A percentile compares a stretch with the other conserved stretches of the same genome.
phyloP scores from a whole-genome alignment of 2,113 vertebrate genomes.

The Morone chrysops region DNA sequence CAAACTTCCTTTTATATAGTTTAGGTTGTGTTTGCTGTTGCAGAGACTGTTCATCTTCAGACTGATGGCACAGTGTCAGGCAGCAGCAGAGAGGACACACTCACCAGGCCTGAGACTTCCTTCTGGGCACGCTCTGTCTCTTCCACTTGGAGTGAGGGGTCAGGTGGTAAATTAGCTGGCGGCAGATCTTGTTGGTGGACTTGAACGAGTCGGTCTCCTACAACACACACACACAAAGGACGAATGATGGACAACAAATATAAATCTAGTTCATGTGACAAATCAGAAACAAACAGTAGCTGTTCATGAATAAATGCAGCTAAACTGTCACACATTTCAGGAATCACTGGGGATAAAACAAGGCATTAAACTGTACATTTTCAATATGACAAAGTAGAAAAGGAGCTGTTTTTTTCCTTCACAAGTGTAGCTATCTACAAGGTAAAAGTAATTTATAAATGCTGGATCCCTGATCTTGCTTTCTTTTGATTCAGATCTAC shows the following conservation, averaged over 20 bases:
- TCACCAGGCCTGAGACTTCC: conserved; percentile 90
- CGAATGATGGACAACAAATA: not conserved
- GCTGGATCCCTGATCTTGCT: not conserved
- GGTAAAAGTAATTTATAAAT: not conserved
- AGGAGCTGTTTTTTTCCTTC: not conserved
- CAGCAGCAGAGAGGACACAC: conserved; percentile 54
- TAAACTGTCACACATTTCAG: not conserved
- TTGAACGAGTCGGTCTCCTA: conserved; percentile 89
- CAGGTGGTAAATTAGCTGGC: conserved; percentile 92
- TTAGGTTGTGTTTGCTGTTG: conserved; percentile 25
- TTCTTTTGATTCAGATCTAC: not conserved
- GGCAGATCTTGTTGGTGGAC: conserved; percentile 91
- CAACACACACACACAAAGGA: conserved; percentile 26
- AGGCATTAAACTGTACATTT: not conserved
- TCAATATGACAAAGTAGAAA: not conserved
- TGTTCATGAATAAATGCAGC: not conserved
- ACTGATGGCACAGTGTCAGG: conserved; percentile 16
- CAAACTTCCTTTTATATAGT: conserved; percentile 15
- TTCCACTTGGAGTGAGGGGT: conserved; percentile 90
- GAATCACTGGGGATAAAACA: not conserved
- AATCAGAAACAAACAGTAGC: not conserved
- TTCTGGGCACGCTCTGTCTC: conserved; percentile 82
- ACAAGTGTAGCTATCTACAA: conserved; percentile 4
- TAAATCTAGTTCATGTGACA: not conserved
- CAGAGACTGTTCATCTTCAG: conserved; percentile 11